Evolutionary conservation across 2,888 invertebrate species (phyloP), one percentile per base, ranked within the genome.

Genomic region (Apodemia arnacis): DNA sequence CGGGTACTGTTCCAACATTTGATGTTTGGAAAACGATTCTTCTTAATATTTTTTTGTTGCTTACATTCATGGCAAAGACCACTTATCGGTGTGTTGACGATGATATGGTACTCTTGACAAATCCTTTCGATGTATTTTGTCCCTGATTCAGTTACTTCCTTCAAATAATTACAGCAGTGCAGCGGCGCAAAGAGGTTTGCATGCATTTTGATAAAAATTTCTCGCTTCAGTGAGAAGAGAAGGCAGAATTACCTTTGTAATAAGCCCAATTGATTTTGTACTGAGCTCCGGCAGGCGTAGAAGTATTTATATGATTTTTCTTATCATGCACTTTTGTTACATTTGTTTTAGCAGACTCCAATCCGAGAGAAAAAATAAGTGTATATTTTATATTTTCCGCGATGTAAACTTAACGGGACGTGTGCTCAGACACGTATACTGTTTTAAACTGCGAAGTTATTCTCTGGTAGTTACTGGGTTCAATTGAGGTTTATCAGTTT

Each of bases 401-500:
- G 49, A 49, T 8, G 4, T 49, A 49, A 66, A 24, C 6, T 66
- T 66, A 3, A 5, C 5, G n/a, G n/a, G n/a, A n/a, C n/a, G n/a
- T n/a, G n/a, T n/a, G n/a, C n/a, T n/a, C n/a, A n/a, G n/a, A n/a
- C n/a, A n/a, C n/a, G n/a, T n/a, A n/a, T n/a, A n/a, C n/a, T n/a
- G n/a, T n/a, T n/a, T n/a, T n/a, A n/a, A n/a, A n/a, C n/a, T n/a
- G n/a, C n/a, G n/a, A n/a, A n/a, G n/a, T n/a, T n/a, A n/a, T n/a
- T n/a, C 21, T 66, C 18, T 4, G 27, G 7, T 66, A n/a, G 66
- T n/a, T 66, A 66, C 66, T 66, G 21, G 66, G 18, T 66, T 66
- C 18, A 66, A 66, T 66, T n/a, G 66, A 66, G 18, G 66, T 66
- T 66, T 66, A 66, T 66, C 66, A 66, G 66, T 66, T 10, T 66